Evolutionary conservation across 2,113 vertebrate genomes (phyloP), one percentile per base, ranked within the genome.

Genomic region (Crotalus viridis): DNA sequence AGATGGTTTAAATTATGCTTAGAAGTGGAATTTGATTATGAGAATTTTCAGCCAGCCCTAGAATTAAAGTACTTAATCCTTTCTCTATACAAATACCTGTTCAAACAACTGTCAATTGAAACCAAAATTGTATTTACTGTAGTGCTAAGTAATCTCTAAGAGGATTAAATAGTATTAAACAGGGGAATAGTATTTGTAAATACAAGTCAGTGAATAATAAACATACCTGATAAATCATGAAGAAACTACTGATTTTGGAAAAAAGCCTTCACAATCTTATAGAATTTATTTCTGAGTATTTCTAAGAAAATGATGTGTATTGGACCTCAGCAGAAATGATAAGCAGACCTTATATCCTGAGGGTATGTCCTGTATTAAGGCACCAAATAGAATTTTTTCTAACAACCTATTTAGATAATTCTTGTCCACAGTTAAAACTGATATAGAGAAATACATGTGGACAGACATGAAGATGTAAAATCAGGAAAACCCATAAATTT

Each of bases 71-170:
- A 88, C 54, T 69, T 91, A 33, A 92, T 24, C 8, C 8, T 86
- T 39, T 21, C 95, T 54, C 5, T 19, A 48, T 26, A 51, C n/a
- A 43, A 93, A 6, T 91, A 48, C 91, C 85, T 13, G 17, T 88
- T 52, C 90, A 0, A 61, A 1, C 43, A 95, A 86, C 12, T 81
- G 15, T 39, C 74, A 21, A 85, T 3, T 87, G 56, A 88, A 85
- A 56, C 0, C 81, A 17, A 3, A 89, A 57, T 0, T 90, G 55
- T 33, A 88, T 90, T 59, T 39, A 69, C 64, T 69, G 28, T 69
- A 56, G 28, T 59, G 89, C 61, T 92, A 94, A 96, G 94, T 8
- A 64, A 22, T 81, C 93, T 93, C 61, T 64, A 26, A 19, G 13
- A 93, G 59, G 43, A 10, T 81, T 92, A 89, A 92, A 57, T 10